Evolutionary conservation across 2,888 invertebrate genomes (phyloP).

Genomic region (Malthinus flaveolus): DNA sequence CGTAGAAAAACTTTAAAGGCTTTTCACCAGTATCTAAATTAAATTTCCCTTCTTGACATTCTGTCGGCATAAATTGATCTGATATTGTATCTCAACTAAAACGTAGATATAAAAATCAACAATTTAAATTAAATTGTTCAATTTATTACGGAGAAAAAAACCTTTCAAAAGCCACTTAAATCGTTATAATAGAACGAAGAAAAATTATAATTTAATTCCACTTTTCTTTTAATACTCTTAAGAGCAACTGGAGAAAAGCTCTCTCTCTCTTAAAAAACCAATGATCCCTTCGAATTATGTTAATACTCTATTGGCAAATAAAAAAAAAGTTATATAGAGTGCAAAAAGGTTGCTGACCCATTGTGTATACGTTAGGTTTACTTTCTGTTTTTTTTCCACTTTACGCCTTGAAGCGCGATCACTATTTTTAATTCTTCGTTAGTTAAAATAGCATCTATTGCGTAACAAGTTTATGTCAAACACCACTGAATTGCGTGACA

Average conservation of each 20-base stretch:
- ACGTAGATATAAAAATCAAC: no score
- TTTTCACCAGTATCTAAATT: no score
- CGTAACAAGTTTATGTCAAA: constrained; percentile 31
- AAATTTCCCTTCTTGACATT: no score
- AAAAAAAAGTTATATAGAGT: not conserved
- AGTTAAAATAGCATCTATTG: constrained; percentile 31
- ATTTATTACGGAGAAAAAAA: no score
- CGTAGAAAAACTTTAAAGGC: no score
- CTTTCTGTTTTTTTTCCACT: constrained; percentile 21
- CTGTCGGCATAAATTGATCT: no score
- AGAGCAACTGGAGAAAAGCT: no score
- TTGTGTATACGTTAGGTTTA: constrained; percentile 15
- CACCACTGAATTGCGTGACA: constrained; percentile 30
- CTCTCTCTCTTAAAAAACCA: not conserved
- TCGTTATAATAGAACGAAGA: no score
- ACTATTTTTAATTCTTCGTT: constrained; percentile 20
- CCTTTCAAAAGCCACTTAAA: no score
- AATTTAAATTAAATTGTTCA: no score
- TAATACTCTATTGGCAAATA: not conserved
- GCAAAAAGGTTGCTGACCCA: constrained; percentile 25
- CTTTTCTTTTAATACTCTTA: not conserved
- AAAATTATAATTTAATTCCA: not conserved
- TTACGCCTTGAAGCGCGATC: constrained; percentile 15
- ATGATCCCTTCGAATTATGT: not conserved
- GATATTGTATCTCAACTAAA: no score